Percentiles rank a stretch among this genome's conserved stretches.
phyloP scores from a whole-genome alignment of 2,113 vertebrate species.

The Hypocryptadius cinnamomeus region DNA sequence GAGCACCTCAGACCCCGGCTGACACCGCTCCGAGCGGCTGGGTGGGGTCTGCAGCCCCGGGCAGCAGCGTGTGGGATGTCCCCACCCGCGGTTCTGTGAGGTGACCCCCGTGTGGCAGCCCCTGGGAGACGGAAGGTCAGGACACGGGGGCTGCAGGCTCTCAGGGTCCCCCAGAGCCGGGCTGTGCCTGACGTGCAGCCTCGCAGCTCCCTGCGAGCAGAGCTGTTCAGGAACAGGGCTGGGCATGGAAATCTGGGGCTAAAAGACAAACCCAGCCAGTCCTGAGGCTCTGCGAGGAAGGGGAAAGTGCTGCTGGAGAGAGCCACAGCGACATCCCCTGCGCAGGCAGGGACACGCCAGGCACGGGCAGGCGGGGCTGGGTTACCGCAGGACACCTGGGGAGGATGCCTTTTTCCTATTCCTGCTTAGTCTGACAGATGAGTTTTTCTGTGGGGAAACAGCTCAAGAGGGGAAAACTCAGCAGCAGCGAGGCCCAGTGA shows the following conservation, averaged over 20 bases:
- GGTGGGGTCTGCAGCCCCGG: rapidly evolving
- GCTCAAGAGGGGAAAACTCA: not conserved
- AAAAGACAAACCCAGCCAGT: not conserved
- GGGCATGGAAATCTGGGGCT: not conserved
- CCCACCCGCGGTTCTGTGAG: not conserved
- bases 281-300: not conserved
- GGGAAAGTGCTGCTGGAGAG: not conserved
- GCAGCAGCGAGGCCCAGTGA: not conserved
- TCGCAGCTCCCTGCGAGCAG: not conserved
- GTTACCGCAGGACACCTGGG: not conserved
- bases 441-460: not conserved
- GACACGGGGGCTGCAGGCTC: not conserved
- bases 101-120: not conserved
- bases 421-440: not conserved
- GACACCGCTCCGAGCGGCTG: not conserved
- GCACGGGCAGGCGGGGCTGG: not conserved
- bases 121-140: not conserved
- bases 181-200: not conserved
- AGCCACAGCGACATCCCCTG: not conserved
- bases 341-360: not conserved
- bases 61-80: rapidly evolving
- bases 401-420: rapidly evolving
- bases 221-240: not conserved
- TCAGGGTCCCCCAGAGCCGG: not conserved
- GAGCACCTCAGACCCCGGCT: not conserved